Evolutionary conservation across 2,888 invertebrate species (phyloP).

Genomic region (Zygaena filipendulae): DNA sequence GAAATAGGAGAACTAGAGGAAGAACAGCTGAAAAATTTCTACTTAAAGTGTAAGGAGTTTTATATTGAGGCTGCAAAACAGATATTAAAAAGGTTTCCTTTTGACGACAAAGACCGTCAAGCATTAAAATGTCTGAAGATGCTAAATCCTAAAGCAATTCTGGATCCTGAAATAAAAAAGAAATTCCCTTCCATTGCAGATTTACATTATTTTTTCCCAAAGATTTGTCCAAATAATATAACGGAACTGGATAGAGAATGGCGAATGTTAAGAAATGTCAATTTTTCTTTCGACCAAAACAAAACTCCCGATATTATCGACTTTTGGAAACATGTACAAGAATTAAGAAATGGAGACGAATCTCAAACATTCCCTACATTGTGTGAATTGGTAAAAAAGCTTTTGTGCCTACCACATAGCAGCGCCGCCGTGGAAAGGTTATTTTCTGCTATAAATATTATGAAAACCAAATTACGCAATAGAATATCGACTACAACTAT

Average conservation of each 20-base stretch:
- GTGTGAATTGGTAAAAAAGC: conserved; percentile 7
- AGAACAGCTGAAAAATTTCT: conserved; percentile 7
- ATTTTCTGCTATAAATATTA: conserved; percentile 17
- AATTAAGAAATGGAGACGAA: conserved; percentile 6
- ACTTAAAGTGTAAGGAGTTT: conserved; percentile 12
- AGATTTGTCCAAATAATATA: no score
- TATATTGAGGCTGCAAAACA: conserved; percentile 13
- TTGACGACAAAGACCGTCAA: conserved; percentile 12
- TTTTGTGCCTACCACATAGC: conserved; percentile 10
- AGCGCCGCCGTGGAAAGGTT: conserved; percentile 11
- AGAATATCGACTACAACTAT: conserved; percentile 16
- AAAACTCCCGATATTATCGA: no score
- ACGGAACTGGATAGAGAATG: no score
- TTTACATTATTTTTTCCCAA: no score
- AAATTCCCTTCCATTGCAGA: no score
- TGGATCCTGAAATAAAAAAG: no score
- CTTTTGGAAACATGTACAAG: no score
- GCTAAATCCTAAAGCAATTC: no score
- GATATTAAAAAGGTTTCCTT: conserved; percentile 11
- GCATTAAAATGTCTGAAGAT: no score
- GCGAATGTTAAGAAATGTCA: no score
- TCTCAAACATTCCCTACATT: conserved; percentile 7
- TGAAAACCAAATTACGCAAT: conserved; percentile 17
- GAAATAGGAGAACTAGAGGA: no score
- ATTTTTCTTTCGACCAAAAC: no score